Percentiles rank a stretch among this genome's conserved stretches.
Evolutionary conservation across 2,113 vertebrate species (phyloP).

Genomic region (Petroica traversi): DNA sequence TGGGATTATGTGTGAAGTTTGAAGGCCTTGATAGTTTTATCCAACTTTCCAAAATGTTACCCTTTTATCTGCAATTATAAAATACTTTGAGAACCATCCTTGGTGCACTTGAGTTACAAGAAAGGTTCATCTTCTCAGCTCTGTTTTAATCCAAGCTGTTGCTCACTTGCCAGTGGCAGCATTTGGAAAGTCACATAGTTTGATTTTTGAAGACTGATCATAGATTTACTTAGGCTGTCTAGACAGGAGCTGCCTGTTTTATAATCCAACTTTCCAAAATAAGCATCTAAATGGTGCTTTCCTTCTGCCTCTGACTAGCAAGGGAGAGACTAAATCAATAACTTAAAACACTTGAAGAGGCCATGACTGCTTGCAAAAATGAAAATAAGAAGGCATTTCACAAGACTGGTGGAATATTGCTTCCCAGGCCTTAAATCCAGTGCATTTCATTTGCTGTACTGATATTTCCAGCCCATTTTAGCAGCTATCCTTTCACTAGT

Average conservation of each 20-base stretch:
- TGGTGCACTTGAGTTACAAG: background rate
- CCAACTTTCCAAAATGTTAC: background rate
- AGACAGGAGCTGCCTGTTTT: background rate
- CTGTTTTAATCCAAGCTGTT: background rate
- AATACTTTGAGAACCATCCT: background rate
- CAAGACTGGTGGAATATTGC: background rate
- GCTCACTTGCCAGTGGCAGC: background rate
- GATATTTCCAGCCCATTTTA: background rate
- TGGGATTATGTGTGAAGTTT: background rate
- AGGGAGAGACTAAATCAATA: background rate
- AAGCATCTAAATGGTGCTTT: background rate
- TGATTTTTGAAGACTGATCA: background rate
- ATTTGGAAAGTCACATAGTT: background rate
- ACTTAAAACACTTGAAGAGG: background rate
- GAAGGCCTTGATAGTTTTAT: background rate
- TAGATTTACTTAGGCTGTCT: background rate
- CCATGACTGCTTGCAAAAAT: background rate
- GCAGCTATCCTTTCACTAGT: background rate
- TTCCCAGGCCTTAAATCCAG: background rate
- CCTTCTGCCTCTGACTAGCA: background rate
- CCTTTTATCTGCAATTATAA: background rate
- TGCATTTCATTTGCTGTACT: background rate
- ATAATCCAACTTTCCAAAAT: background rate
- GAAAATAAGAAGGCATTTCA: background rate
- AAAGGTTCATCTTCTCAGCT: background rate